A percentile compares a stretch with the other conserved stretches of the same genome.
These are phyloP conservation scores for Pangasius larnaudii DNA, from an alignment of 2,797 vertebrate genomes.

Conservation along the genomic window DNA sequence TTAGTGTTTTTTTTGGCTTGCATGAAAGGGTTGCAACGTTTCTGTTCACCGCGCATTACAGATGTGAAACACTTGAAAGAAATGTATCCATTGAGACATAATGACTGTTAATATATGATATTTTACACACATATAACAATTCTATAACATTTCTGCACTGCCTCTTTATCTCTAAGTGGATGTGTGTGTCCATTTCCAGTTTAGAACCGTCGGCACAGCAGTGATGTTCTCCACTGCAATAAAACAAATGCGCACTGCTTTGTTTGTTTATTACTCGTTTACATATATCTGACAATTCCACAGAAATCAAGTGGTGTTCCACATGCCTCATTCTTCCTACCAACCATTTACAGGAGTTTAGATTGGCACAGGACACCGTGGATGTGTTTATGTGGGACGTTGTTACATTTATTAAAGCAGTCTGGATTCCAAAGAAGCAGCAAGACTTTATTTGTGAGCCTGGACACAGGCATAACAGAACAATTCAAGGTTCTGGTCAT, in stretches of 20 bases:
- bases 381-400: constrained; percentile 35
- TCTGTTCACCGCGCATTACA: no score
- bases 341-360: neutral
- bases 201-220: neutral
- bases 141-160: neutral
- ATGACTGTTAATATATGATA: neutral
- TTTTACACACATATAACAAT: neutral
- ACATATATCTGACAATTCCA: neutral
- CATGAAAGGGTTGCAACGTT: no score
- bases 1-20: no score
- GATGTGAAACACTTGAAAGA: no score
- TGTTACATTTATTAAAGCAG: constrained; percentile 7
- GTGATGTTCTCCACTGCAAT: neutral
- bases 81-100: no score
- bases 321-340: neutral
- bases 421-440: constrained; percentile 25
- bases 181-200: neutral
- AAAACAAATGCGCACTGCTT: neutral
- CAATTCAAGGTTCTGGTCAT: neutral
- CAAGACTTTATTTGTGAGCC: neutral
- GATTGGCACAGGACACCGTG: neutral
- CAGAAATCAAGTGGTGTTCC: neutral
- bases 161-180: neutral
- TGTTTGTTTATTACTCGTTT: neutral
- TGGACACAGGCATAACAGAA: constrained; percentile 25